Percentiles rank a stretch among this genome's conserved stretches.
Evolutionary conservation across 2,797 vertebrate genomes (phyloP).

Genomic region (Manis pentadactyla): DNA sequence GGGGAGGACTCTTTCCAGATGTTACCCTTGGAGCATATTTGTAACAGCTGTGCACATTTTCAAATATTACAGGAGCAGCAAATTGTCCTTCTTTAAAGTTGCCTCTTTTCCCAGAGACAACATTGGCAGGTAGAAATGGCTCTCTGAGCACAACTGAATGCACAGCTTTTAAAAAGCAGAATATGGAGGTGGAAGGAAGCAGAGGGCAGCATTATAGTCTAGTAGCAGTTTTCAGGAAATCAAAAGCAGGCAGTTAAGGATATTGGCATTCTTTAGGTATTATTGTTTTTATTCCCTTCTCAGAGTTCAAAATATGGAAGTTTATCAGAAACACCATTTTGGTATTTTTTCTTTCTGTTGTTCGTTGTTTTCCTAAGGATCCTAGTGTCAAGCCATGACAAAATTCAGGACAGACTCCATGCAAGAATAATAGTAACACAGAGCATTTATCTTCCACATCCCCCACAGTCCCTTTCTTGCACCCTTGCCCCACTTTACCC

Average conservation of each 20-base stretch:
- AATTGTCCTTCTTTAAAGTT: conserved; percentile 52
- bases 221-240: conserved; percentile 28
- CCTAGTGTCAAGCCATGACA: background rate
- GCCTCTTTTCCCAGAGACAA: conserved; percentile 66
- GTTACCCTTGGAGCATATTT: conserved; percentile 53
- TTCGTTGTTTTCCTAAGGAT: conserved; percentile 4
- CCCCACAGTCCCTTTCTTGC: background rate
- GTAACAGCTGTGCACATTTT: conserved; percentile 56
- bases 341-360: background rate
- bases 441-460: too few relatives aligned
- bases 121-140: conserved; percentile 52
- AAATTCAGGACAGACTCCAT: background rate
- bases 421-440: background rate
- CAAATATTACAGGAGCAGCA: conserved; percentile 25
- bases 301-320: conserved; percentile 2
- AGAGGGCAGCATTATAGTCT: background rate
- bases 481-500: background rate
- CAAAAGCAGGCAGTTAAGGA: background rate
- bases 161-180: conserved; percentile 45
- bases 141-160: conserved; percentile 46
- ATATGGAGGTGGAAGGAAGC: background rate
- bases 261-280: background rate
- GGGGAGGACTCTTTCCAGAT: conserved; percentile 59
- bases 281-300: conserved; percentile 25
- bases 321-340: background rate